Base-by-base conservation (phyloP, 2,113 vertebrate species). In the Nothocercus nigrocapillus region DNA sequence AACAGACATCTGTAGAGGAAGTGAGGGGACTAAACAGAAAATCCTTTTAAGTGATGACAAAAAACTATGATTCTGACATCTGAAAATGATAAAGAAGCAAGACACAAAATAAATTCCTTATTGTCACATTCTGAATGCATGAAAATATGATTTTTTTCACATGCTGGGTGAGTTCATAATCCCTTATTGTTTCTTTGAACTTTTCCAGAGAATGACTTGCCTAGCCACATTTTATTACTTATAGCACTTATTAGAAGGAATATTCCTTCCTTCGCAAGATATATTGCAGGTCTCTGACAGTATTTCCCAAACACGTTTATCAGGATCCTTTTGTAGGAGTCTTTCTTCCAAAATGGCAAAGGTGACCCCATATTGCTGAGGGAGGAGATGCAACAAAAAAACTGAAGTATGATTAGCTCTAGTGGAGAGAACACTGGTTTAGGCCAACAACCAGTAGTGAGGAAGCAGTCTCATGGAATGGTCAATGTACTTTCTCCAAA, bases 401-500 rank as follows among this genome's bases (percentile, higher is more conserved):
- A 38, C 64, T 92, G 86, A 93, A 96, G 94, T 86, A 82, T 82
- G 92, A 95, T 95, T 97, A 96, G 90, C 76, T 93, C n/a, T n/a
- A n/a, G 79, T 72, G 80, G 73, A 96, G 73, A 95, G 94, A 62
- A 92, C 58, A 88, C 49, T 28, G 49, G 44, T 90, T 92, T 90
- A 93, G 83, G 90, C 93, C 86, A 84, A 82, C 51, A 79, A 93
- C 58, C 51, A 58, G 79, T 88, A 85, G 86, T 36, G 58, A 88
- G 80, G 1, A 3, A 94, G 83, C 85, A 93, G 83, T 67, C 79
- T 92, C 30, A 83, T 86, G 88, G 61, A 90, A 76, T 66, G 74
- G 34, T 89, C 89, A 72, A 64, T 76, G 77, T 84, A 82, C 40
- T 96, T 88, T 73, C 83, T 90, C 69, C 85, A 93, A 94, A 93